These are phyloP conservation scores for Phycodurus eques DNA, from an alignment of 2,113 vertebrate species.

Conservation along the genomic window DNA sequence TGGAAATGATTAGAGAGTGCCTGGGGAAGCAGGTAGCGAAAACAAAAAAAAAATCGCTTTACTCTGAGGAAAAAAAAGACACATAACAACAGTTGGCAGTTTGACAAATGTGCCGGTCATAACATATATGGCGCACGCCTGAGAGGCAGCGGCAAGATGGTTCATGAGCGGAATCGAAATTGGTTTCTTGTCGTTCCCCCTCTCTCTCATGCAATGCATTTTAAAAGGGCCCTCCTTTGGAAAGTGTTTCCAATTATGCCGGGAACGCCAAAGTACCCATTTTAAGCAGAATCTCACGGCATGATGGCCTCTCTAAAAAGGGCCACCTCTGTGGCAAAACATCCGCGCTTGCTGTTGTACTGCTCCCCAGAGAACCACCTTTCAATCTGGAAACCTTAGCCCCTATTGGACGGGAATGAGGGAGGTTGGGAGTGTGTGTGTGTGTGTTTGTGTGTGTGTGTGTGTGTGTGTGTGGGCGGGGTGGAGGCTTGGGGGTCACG, in stretches of 20 bases:
- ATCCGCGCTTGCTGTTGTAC: constrained; percentile 61
- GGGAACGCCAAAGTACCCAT: constrained; percentile 66
- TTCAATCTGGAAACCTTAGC: constrained; percentile 62
- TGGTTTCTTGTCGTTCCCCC: constrained; percentile 56
- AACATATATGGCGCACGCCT: constrained; percentile 55
- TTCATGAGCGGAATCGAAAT: constrained; percentile 67
- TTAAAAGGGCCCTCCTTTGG: constrained; percentile 65
- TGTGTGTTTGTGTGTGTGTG: neutral
- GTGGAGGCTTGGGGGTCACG: too few species aligned
- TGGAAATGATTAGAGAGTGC: constrained; percentile 63
- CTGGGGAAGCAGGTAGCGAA: constrained; percentile 56
- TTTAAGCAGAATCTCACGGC: constrained; percentile 63
- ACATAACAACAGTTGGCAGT: constrained; percentile 62
- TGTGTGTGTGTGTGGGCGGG: too few species aligned
- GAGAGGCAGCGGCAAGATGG: constrained; percentile 58
- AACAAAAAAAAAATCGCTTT: constrained; percentile 46
- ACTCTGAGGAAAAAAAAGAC: constrained; percentile 50
- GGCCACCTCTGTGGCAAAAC: constrained; percentile 56
- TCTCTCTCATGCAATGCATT: constrained; percentile 61
- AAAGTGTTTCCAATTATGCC: constrained; percentile 71
- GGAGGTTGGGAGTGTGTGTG: neutral
- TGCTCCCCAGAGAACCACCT: constrained; percentile 69
- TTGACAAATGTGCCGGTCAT: constrained; percentile 64
- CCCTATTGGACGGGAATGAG: constrained; percentile 55
- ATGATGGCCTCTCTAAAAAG: constrained; percentile 64